Percentiles rank a stretch among this genome's conserved stretches.
These are phyloP conservation scores for Rhinoderma darwinii DNA, from an alignment of 2,113 vertebrate genomes.

Conservation along the genomic window DNA sequence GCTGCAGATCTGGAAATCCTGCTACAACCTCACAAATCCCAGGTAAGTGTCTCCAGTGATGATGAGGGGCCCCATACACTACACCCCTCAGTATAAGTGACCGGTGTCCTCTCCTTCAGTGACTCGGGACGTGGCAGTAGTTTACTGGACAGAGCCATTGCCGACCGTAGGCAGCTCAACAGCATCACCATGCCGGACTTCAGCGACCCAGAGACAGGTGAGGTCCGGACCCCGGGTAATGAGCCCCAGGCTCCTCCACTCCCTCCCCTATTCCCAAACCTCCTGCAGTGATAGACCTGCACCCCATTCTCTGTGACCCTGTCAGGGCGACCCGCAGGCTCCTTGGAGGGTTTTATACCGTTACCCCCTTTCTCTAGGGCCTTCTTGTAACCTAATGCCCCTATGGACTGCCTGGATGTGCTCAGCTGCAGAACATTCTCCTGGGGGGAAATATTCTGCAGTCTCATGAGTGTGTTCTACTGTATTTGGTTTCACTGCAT, in stretches of 20 bases:
- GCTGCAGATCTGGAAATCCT: constrained; percentile 99
- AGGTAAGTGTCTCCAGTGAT: constrained; percentile 75
- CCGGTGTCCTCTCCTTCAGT: constrained; percentile 70
- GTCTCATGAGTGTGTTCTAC: background rate
- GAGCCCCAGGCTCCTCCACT: background rate
- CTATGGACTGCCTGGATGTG: background rate
- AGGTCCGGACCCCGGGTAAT: constrained; percentile 47
- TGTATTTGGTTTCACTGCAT: background rate
- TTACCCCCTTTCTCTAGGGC: no score
- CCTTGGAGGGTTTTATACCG: background rate
- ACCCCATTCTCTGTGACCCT: background rate
- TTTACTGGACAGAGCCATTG: constrained; percentile 92
- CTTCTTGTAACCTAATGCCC: background rate
- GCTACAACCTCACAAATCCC: constrained; percentile 97
- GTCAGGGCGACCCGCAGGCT: background rate
- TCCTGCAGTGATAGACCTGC: no score
- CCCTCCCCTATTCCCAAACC: background rate
- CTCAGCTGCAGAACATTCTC: background rate
- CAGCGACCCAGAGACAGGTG: constrained; percentile 97
- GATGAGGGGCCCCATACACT: background rate
- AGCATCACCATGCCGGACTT: constrained; percentile 96
- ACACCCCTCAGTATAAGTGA: background rate
- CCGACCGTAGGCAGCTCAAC: constrained; percentile 93
- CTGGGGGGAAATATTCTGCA: background rate
- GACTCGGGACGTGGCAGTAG: constrained; percentile 98